These are phyloP conservation scores for Agrochola macilenta DNA, from an alignment of 2,888 invertebrate species.

Conservation along the genomic window DNA sequence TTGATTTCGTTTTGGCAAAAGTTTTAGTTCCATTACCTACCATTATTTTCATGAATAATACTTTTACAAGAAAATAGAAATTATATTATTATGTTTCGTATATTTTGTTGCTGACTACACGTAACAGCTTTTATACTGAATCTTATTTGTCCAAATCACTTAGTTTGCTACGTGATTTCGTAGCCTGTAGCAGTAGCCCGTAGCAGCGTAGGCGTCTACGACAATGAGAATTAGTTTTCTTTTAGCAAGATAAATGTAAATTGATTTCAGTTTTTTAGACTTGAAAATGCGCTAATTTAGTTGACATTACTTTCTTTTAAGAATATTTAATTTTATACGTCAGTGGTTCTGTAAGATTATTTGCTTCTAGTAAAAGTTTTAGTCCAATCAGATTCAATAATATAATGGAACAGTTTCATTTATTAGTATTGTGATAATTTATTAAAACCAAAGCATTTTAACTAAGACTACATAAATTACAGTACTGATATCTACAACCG, in stretches of 20 bases:
- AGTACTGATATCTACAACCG: neutral
- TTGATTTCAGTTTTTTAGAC: neutral
- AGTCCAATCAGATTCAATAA: neutral
- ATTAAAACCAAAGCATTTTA: neutral
- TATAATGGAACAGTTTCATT: neutral
- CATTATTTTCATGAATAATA: neutral
- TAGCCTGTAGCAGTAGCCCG: conserved; percentile 28
- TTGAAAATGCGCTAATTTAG: neutral
- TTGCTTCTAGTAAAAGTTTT: neutral
- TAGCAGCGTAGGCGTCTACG: conserved; percentile 37
- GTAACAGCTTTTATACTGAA: conserved; percentile 13
- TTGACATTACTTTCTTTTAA: neutral
- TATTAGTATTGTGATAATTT: neutral
- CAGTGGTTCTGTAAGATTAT: neutral
- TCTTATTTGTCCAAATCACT: conserved; percentile 33
- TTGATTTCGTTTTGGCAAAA: neutral
- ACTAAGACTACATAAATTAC: neutral
- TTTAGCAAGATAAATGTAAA: neutral
- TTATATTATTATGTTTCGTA: neutral
- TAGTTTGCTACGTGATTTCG: conserved; percentile 57
- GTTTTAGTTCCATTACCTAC: neutral
- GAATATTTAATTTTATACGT: neutral
- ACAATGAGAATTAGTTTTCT: neutral
- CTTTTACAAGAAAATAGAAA: neutral
- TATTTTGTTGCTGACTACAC: conserved; percentile 10